Conservation (phyloP, 2,888 invertebrate species). For the Sminthurides aquaticus region DNA sequence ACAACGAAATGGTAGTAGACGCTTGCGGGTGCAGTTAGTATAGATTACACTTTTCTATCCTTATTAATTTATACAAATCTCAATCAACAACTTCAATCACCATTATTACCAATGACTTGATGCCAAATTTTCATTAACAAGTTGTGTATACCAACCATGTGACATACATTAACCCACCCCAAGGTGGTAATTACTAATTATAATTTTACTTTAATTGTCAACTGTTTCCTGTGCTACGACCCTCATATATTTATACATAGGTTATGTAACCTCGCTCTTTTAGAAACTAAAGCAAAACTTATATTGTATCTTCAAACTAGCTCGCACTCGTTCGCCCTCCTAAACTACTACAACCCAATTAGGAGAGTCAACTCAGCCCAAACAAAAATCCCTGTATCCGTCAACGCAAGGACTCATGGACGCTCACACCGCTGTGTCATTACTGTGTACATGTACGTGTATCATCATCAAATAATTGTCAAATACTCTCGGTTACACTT, state of each 20-base stretch:
- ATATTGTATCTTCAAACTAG: not conserved
- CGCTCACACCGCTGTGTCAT: not conserved
- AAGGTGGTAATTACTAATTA: too few species aligned
- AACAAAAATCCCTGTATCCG: not conserved
- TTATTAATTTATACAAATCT: not conserved
- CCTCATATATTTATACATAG: not conserved
- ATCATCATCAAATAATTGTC: not conserved
- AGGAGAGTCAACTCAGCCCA: not conserved
- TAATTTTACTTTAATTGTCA: not conserved
- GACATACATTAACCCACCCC: not conserved
- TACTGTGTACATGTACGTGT: not conserved
- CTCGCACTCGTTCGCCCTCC: not conserved
- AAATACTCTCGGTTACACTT: not conserved
- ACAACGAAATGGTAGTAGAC: slow-evolving; percentile 96
- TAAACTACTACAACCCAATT: not conserved
- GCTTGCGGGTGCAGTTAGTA: slow-evolving; percentile 91
- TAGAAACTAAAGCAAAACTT: not conserved
- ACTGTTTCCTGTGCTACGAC: not conserved
- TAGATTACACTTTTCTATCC: not conserved
- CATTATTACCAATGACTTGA: slow-evolving; percentile 3
- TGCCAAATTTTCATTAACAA: not conserved
- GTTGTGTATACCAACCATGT: not conserved
- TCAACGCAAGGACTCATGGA: not conserved
- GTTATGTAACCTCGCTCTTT: not conserved
- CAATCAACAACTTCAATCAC: not conserved